These are phyloP conservation scores for Carassius auratus DNA, from an alignment of 2,113 vertebrate genomes.

Conservation along the genomic window DNA sequence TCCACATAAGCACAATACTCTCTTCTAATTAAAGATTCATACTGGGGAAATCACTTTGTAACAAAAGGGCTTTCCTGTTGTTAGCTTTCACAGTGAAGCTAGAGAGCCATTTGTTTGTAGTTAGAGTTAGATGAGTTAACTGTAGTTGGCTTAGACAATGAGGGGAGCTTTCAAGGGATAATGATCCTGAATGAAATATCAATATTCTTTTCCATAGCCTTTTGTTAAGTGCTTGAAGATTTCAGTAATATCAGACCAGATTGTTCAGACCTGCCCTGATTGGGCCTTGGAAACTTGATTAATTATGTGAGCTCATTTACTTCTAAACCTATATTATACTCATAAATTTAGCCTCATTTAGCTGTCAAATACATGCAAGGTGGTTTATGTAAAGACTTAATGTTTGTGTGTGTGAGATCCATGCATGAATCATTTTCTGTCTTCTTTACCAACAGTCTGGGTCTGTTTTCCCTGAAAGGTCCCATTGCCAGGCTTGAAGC, in stretches of 20 bases:
- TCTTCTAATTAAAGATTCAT: too few relatives aligned
- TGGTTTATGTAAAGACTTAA: neutral
- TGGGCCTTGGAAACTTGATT: constrained; percentile 21
- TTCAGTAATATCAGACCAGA: neutral
- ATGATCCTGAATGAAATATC: neutral
- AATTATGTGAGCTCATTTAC: constrained; percentile 6
- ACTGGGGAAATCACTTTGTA: too few relatives aligned
- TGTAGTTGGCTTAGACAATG: too few relatives aligned
- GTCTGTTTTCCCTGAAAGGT: constrained; percentile 67
- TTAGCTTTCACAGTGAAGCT: too few relatives aligned
- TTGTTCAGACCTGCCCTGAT: neutral
- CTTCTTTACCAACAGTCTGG: constrained; percentile 49
- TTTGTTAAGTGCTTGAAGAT: neutral
- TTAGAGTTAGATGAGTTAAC: too few relatives aligned
- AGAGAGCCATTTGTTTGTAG: too few relatives aligned
- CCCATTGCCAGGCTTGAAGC: constrained; percentile 70
- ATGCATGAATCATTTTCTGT: constrained; percentile 57
- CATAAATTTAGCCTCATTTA: constrained; percentile 34
- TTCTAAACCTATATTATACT: neutral
- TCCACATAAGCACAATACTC: neutral
- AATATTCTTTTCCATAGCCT: neutral
- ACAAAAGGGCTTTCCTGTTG: too few relatives aligned
- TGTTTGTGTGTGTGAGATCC: constrained; percentile 25
- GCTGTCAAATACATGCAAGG: constrained; percentile 30
- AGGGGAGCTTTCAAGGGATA: neutral